phyloP scores from a whole-genome alignment of 2,888 invertebrate genomes.

The Mythimna pallens region DNA sequence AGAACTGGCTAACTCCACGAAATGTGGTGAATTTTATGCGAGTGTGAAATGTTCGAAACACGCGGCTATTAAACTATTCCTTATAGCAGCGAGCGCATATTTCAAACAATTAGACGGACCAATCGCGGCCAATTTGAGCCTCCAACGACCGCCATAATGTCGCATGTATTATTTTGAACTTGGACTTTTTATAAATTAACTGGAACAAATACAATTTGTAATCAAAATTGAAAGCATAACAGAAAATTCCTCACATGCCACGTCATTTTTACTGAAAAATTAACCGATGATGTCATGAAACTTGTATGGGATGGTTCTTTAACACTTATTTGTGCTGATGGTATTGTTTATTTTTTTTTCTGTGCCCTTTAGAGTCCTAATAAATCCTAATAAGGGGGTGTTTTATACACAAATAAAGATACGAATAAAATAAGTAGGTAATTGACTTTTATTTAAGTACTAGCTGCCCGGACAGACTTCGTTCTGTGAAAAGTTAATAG shows the following conservation, averaged over 20 bases:
- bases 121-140: slow-evolving; percentile 84
- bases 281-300: not conserved
- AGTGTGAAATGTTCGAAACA: slow-evolving; percentile 47
- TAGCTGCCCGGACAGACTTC: too few species aligned
- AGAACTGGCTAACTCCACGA: slow-evolving; percentile 16
- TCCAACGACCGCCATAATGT: slow-evolving; percentile 68
- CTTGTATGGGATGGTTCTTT: too few species aligned
- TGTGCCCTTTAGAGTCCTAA: too few species aligned
- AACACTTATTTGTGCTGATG: too few species aligned
- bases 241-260: not conserved
- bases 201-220: not conserved
- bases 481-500: too few species aligned
- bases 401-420: not conserved
- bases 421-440: too few species aligned
- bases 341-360: too few species aligned
- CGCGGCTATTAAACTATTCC: slow-evolving; percentile 77
- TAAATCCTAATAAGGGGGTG: too few species aligned
- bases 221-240: not conserved
- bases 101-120: slow-evolving; percentile 86
- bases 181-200: slow-evolving; percentile 15
- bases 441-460: too few species aligned
- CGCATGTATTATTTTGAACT: slow-evolving; percentile 24
- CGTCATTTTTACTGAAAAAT: not conserved
- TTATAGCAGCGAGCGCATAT: slow-evolving; percentile 78
- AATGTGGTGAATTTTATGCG: slow-evolving; percentile 57